Evolutionary conservation across 1,140 invertebrate species (phyloP).

Genomic region (Drosophila nannoptera): DNA sequence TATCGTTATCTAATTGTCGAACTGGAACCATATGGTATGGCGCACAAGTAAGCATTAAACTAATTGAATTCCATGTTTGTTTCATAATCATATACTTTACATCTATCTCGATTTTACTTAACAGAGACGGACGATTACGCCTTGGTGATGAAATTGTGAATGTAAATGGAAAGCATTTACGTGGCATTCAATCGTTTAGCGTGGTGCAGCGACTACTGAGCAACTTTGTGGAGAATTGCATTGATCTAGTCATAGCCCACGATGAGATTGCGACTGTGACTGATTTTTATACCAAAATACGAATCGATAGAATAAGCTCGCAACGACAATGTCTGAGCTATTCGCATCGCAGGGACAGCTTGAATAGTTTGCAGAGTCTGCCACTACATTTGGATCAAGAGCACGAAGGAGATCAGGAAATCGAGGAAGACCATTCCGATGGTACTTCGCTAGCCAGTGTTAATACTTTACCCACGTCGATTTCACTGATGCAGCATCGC

Average conservation of each 20-base stretch:
- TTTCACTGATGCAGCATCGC: slow-evolving; percentile 73
- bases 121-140: slow-evolving; percentile 88
- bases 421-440: slow-evolving; percentile 53
- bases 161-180: slow-evolving; percentile 89
- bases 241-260: slow-evolving; percentile 83
- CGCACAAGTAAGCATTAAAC: slow-evolving; percentile 83
- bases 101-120: background rate
- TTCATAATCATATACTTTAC: background rate
- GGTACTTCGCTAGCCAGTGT: slow-evolving; percentile 67
- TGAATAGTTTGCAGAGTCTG: slow-evolving; percentile 68
- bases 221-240: slow-evolving; percentile 79
- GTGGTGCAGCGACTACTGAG: slow-evolving; percentile 80
- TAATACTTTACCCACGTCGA: slow-evolving; percentile 64
- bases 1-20: slow-evolving; percentile 90
- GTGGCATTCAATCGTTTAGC: slow-evolving; percentile 85
- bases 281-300: slow-evolving; percentile 77
- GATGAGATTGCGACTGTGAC: slow-evolving; percentile 79
- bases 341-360: slow-evolving; percentile 71
- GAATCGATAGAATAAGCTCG: slow-evolving; percentile 65
- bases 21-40: slow-evolving; percentile 88
- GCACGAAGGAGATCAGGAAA: slow-evolving; percentile 21
- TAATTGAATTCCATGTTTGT: no score
- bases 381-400: slow-evolving; percentile 52
- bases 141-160: slow-evolving; percentile 92
- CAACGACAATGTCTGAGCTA: slow-evolving; percentile 68